These are phyloP conservation scores for Lucilia cuprina DNA, from an alignment of 1,140 invertebrate genomes.

Conservation along the genomic window DNA sequence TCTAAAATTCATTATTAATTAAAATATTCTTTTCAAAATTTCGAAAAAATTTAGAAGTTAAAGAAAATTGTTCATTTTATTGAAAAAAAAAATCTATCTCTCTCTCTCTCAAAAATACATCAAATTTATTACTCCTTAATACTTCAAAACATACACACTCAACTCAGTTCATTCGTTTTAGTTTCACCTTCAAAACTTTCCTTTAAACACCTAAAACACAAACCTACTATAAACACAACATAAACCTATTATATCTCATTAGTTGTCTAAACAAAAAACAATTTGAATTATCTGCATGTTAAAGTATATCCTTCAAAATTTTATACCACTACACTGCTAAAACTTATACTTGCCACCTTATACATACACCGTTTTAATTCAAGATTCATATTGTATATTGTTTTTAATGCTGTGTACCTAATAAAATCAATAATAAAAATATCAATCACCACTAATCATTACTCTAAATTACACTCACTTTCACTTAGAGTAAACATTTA, in stretches of 20 bases:
- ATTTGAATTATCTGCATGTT: neutral
- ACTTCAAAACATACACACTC: constrained; percentile 5
- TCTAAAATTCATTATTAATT: neutral
- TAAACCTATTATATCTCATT: neutral
- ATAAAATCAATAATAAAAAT: no score
- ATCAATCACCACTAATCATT: neutral
- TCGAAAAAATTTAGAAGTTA: neutral
- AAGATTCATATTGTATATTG: neutral
- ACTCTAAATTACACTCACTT: neutral
- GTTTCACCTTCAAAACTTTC: neutral
- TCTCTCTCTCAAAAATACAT: neutral
- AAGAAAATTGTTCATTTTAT: constrained; percentile 41
- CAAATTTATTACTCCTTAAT: neutral
- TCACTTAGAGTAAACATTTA: neutral
- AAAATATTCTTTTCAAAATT: neutral
- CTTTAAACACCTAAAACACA: neutral
- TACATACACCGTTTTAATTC: neutral
- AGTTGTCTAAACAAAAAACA: neutral
- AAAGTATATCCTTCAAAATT: neutral
- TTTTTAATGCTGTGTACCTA: no score
- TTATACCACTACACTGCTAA: neutral
- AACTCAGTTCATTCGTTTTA: neutral
- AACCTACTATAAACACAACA: neutral
- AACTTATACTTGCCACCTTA: neutral
- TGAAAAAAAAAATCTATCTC: constrained; percentile 20